Evolutionary conservation across 2,113 vertebrate genomes (phyloP).

Genomic region (Dicrurus megarhynchus): DNA sequence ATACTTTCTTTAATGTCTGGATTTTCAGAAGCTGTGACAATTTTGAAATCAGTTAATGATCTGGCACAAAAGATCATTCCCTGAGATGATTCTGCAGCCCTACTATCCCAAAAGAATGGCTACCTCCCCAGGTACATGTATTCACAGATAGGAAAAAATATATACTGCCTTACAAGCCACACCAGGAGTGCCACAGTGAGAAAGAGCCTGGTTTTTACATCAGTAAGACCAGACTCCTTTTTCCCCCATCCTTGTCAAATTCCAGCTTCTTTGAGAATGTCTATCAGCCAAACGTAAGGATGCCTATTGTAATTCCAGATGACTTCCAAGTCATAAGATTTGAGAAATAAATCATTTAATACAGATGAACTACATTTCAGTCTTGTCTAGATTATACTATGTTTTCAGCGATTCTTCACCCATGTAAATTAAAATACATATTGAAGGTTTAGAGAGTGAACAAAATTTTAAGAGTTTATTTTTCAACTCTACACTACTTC

Average conservation of each 20-base stretch:
- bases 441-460: background rate
- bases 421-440: background rate
- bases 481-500: background rate
- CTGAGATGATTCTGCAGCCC: background rate
- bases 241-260: background rate
- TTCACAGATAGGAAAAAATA: fast-evolving
- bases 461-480: background rate
- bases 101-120: background rate
- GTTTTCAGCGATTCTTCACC: background rate
- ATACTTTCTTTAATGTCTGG: background rate
- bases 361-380: background rate
- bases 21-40: background rate
- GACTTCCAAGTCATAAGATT: background rate
- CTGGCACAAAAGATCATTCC: background rate
- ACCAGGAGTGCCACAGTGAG: background rate
- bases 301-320: background rate
- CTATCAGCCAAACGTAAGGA: background rate
- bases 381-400: background rate
- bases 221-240: background rate
- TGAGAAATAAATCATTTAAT: background rate
- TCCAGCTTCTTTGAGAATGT: background rate
- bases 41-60: background rate
- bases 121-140: background rate
- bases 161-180: background rate
- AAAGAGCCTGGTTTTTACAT: background rate